phyloP scores from a whole-genome alignment of 2,113 vertebrate species.

The Pipra filicauda region DNA sequence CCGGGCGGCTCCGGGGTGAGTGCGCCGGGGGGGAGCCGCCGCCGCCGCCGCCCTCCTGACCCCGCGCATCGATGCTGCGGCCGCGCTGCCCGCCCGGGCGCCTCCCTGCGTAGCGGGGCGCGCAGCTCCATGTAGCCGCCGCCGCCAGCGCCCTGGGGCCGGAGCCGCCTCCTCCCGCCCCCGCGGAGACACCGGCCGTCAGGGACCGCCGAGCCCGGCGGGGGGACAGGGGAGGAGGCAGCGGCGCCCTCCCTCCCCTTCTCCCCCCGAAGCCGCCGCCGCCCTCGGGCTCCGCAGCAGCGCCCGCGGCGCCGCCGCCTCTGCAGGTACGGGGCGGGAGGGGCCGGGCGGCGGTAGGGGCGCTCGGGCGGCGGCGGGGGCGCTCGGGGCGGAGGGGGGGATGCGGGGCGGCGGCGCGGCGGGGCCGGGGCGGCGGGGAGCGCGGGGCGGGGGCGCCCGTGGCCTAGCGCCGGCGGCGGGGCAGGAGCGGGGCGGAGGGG shows the following conservation, averaged over 20 bases:
- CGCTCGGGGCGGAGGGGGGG: too few relatives aligned
- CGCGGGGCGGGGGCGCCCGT: too few relatives aligned
- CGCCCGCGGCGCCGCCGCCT: too few relatives aligned
- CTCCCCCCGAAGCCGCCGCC: not conserved
- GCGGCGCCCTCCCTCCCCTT: slow-evolving; percentile 58
- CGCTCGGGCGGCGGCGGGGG: too few relatives aligned
- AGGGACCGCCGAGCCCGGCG: slow-evolving; percentile 9
- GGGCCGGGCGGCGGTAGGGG: too few relatives aligned
- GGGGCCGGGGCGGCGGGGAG: too few relatives aligned
- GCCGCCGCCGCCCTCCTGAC: not conserved
- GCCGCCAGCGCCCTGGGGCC: not conserved
- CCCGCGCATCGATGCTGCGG: slow-evolving; percentile 32
- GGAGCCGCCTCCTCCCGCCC: not conserved
- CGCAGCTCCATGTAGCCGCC: slow-evolving; percentile 8
- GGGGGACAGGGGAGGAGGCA: slow-evolving; percentile 35
- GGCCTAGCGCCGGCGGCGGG: too few relatives aligned
- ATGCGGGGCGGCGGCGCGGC: too few relatives aligned
- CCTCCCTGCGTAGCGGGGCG: slow-evolving; percentile 19
- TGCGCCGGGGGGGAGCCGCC: not conserved
- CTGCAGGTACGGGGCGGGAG: too few relatives aligned
- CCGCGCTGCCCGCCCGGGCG: slow-evolving; percentile 26
- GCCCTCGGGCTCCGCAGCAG: too few relatives aligned
- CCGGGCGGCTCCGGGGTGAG: slow-evolving; percentile 34
- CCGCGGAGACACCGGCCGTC: not conserved
- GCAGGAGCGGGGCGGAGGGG: too few relatives aligned